Percentiles rank a stretch among this genome's conserved stretches.
phyloP scores from a whole-genome alignment of 2,113 vertebrate species.

The Oncorhynchus gorbuscha region DNA sequence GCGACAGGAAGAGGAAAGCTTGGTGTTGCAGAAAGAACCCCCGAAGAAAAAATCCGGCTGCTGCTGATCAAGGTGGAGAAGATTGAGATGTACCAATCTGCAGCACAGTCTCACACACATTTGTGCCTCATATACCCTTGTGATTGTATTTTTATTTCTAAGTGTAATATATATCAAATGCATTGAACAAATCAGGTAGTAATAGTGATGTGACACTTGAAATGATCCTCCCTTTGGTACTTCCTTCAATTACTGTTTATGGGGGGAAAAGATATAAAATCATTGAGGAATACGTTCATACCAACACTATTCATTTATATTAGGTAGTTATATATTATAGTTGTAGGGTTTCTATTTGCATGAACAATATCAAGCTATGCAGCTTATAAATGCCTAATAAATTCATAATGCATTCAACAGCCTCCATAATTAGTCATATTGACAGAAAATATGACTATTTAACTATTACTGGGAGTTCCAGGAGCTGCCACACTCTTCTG shows the following conservation, averaged over 20 bases:
- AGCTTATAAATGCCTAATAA: not conserved
- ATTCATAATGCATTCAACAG: not conserved
- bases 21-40: slow-evolving; percentile 56
- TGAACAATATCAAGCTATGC: not conserved
- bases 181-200: not conserved
- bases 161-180: not conserved
- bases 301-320: too few relatives aligned
- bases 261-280: too few relatives aligned
- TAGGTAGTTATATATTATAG: too few relatives aligned
- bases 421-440: not conserved
- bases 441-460: not conserved
- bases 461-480: too few relatives aligned
- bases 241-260: too few relatives aligned
- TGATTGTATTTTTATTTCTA: not conserved
- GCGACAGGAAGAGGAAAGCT: slow-evolving; percentile 36
- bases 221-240: too few relatives aligned
- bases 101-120: not conserved
- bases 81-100: too few relatives aligned
- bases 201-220: too few relatives aligned
- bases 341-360: not conserved
- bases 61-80: slow-evolving; percentile 68
- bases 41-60: slow-evolving; percentile 73
- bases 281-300: too few relatives aligned
- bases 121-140: not conserved
- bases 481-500: too few relatives aligned